A percentile compares a stretch with the other conserved stretches of the same genome.
Evolutionary conservation across 1,140 invertebrate genomes (phyloP).

Genomic region (Papilio xuthus): DNA sequence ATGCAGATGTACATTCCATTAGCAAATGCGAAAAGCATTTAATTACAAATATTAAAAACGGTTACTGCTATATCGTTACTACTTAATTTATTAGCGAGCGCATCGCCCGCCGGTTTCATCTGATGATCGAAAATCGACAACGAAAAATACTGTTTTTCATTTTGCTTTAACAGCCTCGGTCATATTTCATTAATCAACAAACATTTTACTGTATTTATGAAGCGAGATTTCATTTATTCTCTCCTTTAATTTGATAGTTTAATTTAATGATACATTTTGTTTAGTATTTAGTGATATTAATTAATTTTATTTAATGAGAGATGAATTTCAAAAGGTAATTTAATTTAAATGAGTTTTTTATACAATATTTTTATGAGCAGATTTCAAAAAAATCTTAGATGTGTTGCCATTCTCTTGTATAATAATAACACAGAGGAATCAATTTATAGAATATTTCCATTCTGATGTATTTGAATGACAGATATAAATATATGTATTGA

Average conservation of each 20-base stretch:
- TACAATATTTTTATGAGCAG: too few relatives aligned
- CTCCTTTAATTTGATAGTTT: not conserved
- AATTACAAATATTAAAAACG: slow-evolving; percentile 27
- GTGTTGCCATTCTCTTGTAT: too few relatives aligned
- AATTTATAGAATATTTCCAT: too few relatives aligned
- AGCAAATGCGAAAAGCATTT: slow-evolving; percentile 20
- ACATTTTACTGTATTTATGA: slow-evolving; percentile 18
- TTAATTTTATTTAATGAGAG: not conserved
- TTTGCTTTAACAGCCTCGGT: not conserved
- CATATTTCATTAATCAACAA: slow-evolving; percentile 1
- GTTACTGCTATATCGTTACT: slow-evolving; percentile 9
- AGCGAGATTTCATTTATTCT: not conserved
- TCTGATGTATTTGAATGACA: too few relatives aligned
- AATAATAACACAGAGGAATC: too few relatives aligned
- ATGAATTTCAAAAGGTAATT: not conserved
- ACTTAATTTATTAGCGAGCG: slow-evolving; percentile 8
- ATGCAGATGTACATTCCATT: not conserved
- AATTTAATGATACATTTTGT: not conserved
- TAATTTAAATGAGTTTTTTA: too few relatives aligned
- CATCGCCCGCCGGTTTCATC: not conserved
- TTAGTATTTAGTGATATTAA: not conserved
- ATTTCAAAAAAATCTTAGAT: too few relatives aligned
- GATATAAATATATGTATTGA: too few relatives aligned
- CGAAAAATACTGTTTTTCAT: slow-evolving; percentile 17
- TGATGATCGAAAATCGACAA: slow-evolving; percentile 15